A percentile compares a stretch with the other conserved stretches of the same genome.
phyloP scores from a whole-genome alignment of 2,888 invertebrate species.

The Pristionchus fissidentatus region DNA sequence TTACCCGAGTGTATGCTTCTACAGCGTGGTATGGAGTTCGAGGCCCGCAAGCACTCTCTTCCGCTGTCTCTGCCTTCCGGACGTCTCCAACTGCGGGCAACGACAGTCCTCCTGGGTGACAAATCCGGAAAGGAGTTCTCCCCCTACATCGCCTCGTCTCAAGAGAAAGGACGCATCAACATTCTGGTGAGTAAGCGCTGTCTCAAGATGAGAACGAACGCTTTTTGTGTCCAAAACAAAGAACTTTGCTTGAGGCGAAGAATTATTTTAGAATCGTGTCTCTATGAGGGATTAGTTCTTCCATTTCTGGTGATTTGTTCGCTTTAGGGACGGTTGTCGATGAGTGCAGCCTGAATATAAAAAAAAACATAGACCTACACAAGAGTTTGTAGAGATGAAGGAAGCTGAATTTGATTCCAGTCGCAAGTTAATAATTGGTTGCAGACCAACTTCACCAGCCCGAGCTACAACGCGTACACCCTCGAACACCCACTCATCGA shows the following conservation, averaged over 20 bases:
- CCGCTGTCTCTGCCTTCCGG: background rate
- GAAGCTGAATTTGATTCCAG: background rate
- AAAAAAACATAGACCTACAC: too few species aligned
- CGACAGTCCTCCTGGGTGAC: background rate
- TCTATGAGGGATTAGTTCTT: too few species aligned
- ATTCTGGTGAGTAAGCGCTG: background rate
- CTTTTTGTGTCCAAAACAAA: too few species aligned
- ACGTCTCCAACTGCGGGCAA: background rate
- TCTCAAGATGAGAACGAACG: too few species aligned
- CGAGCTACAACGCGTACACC: background rate
- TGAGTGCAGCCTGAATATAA: too few species aligned
- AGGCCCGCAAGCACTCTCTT: background rate
- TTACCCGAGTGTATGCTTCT: too few species aligned
- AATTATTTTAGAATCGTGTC: too few species aligned
- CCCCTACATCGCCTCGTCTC: background rate
- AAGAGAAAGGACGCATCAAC: background rate
- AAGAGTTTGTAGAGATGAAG: too few species aligned
- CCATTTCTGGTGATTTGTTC: too few species aligned
- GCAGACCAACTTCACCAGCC: constrained; percentile 5
- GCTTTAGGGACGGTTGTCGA: too few species aligned
- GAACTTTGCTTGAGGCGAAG: too few species aligned
- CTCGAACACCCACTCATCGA: background rate
- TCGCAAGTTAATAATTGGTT: background rate
- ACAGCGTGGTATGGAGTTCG: constrained; percentile 1
- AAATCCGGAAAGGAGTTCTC: background rate